A percentile compares a stretch with the other conserved stretches of the same genome.
Conservation (phyloP, 2,797 vertebrate species). For the Syndactyla subalaris region DNA sequence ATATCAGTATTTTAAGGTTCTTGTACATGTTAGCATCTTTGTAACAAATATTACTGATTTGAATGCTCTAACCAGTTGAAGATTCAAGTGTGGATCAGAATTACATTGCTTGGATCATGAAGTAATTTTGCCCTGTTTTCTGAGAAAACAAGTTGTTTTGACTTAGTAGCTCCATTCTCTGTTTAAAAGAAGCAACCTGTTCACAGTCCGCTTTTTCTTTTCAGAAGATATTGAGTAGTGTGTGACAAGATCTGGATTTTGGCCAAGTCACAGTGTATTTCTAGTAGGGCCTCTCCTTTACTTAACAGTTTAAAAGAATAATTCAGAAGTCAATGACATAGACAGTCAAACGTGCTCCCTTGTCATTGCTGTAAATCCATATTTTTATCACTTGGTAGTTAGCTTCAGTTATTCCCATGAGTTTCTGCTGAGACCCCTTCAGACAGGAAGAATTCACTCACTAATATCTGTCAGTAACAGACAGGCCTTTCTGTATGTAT, state of each 20-base stretch:
- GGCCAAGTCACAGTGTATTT: not conserved
- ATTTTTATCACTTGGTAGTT: not conserved
- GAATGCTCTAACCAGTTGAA: not conserved
- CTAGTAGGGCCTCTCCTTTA: not conserved
- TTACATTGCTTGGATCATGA: not conserved
- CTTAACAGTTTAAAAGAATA: not conserved
- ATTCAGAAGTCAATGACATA: not conserved
- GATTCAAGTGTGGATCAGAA: not conserved
- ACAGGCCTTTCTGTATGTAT: not conserved
- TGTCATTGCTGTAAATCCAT: not conserved
- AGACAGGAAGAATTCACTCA: not conserved
- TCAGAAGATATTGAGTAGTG: not conserved
- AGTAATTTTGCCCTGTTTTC: not conserved
- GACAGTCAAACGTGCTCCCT: not conserved
- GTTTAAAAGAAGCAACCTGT: not conserved
- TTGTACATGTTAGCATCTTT: not conserved
- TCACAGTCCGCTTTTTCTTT: not conserved
- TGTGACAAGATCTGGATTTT: not conserved
- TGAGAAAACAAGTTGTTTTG: not conserved
- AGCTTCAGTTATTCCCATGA: not conserved
- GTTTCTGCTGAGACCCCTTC: not conserved
- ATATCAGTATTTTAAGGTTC: not conserved
- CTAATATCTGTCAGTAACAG: not conserved
- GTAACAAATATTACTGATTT: not conserved
- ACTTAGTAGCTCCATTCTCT: not conserved